Evolutionary conservation across 2,888 invertebrate species (phyloP).

Genomic region (Alloscopus bannaensis): DNA sequence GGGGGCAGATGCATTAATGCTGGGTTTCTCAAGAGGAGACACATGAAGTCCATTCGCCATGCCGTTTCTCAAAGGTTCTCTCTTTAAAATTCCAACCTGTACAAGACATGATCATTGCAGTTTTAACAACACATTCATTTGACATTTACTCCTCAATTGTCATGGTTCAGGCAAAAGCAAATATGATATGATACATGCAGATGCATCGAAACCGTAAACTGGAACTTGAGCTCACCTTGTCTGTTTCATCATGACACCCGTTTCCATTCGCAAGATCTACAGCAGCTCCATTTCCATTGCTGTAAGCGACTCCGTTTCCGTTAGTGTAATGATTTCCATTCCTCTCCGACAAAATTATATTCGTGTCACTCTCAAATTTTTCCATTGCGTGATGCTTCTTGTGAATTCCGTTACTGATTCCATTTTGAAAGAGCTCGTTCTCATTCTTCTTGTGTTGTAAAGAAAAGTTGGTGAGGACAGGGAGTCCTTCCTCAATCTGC

Average conservation of each 20-base stretch:
- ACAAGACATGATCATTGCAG: too few relatives aligned
- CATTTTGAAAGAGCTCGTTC: constrained; percentile 70
- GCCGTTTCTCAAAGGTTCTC: constrained; percentile 61
- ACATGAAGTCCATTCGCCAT: constrained; percentile 63
- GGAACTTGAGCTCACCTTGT: constrained; percentile 56
- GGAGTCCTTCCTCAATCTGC: constrained; percentile 71
- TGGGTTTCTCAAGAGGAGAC: constrained; percentile 52
- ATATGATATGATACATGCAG: not conserved
- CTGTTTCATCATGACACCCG: constrained; percentile 60
- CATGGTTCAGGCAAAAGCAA: not conserved
- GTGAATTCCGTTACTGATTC: constrained; percentile 64
- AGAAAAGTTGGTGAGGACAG: constrained; percentile 68
- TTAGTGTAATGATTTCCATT: constrained; percentile 68
- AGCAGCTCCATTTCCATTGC: constrained; percentile 61
- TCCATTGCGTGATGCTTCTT: constrained; percentile 65
- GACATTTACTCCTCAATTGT: too few relatives aligned
- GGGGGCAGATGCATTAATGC: constrained; percentile 50
- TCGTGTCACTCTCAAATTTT: constrained; percentile 63
- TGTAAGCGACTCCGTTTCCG: constrained; percentile 59
- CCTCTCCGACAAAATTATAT: constrained; percentile 62
- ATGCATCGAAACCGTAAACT: not conserved
- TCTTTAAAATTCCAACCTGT: constrained; percentile 49
- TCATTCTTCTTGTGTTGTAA: constrained; percentile 68
- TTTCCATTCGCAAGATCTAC: constrained; percentile 57
- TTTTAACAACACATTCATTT: too few relatives aligned